Percentiles rank a stretch among this genome's conserved stretches.
Conservation (phyloP, 1,140 invertebrate species). For the Rhyacophila brunnea region DNA sequence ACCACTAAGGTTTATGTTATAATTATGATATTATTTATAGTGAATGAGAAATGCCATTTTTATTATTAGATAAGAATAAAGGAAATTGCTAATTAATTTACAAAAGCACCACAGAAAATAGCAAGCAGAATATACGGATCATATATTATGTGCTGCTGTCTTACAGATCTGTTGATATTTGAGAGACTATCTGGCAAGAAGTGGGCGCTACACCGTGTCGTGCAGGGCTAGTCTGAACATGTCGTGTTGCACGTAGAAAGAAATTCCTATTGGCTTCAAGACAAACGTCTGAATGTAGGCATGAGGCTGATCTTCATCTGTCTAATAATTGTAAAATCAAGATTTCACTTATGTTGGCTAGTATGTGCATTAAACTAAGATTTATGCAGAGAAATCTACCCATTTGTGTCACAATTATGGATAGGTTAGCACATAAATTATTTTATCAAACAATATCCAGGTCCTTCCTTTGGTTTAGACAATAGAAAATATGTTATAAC, state of each 20-base stretch:
- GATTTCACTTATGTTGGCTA: conserved; percentile 18
- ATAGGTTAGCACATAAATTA: too few species aligned
- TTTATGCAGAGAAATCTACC: too few species aligned
- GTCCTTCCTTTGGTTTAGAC: too few species aligned
- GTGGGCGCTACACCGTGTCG: conserved; percentile 51
- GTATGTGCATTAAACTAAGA: too few species aligned
- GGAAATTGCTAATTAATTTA: too few species aligned
- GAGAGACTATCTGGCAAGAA: conserved; percentile 2
- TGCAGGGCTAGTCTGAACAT: conserved; percentile 86
- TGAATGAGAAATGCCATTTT: too few species aligned
- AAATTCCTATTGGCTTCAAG: conserved; percentile 79
- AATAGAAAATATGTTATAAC: too few species aligned
- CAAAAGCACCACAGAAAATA: conserved; percentile 4
- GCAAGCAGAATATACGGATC: conserved; percentile 14
- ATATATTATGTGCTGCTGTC: conserved; percentile 21
- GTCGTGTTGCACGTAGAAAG: conserved; percentile 89
- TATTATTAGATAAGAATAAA: too few species aligned
- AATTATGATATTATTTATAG: too few species aligned
- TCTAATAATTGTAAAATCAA: conserved; percentile 57
- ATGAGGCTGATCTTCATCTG: conserved; percentile 89
- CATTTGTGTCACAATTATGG: too few species aligned
- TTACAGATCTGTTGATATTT: conserved; percentile 17
- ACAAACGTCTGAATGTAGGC: conserved; percentile 90
- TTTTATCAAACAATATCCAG: too few species aligned
- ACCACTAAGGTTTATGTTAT: too few species aligned